Evolutionary conservation across 2,797 vertebrate genomes (phyloP).

Genomic region (Garrulus glandarius): DNA sequence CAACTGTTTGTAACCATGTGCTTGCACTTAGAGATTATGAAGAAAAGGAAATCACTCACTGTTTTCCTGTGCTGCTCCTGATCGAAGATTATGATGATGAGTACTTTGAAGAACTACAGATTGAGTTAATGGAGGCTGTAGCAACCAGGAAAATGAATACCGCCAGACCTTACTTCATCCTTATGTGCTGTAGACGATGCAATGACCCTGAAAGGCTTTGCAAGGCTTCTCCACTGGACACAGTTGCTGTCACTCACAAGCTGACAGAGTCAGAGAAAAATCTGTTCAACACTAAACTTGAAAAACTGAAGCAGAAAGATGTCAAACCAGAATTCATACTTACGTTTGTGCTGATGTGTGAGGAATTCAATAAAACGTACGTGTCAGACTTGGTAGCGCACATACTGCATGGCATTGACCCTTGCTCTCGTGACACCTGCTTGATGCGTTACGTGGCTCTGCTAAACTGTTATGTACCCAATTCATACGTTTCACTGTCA

Average conservation of each 20-base stretch:
- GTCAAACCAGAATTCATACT: conserved; percentile 74
- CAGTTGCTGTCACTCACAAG: conserved; percentile 83
- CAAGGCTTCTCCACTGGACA: conserved; percentile 74
- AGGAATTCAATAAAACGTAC: conserved; percentile 75
- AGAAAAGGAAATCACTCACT: conserved; percentile 74
- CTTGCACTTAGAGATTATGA: conserved; percentile 80
- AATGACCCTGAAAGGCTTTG: conserved; percentile 77
- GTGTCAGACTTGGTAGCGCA: conserved; percentile 75
- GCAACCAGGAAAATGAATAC: conserved; percentile 65
- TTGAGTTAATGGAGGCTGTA: conserved; percentile 71
- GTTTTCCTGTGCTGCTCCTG: conserved; percentile 81
- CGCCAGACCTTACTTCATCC: conserved; percentile 76
- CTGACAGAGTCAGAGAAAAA: conserved; percentile 76
- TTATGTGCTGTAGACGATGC: conserved; percentile 80
- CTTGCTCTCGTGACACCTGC: conserved; percentile 59
- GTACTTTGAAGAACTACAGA: conserved; percentile 77
- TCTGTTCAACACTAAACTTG: conserved; percentile 73
- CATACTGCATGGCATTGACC: conserved; percentile 78
- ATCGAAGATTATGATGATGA: conserved; percentile 82
- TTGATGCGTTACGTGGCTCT: conserved; percentile 82
- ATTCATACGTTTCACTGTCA: conserved; percentile 82
- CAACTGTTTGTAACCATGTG: conserved; percentile 75
- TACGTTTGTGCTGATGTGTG: conserved; percentile 84
- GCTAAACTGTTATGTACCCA: conserved; percentile 82
- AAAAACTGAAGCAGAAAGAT: conserved; percentile 60